Evolutionary conservation across 1,140 invertebrate species (phyloP), one percentile per base, ranked within the genome.

Genomic region (Aphelenchoides fujianensis): DNA sequence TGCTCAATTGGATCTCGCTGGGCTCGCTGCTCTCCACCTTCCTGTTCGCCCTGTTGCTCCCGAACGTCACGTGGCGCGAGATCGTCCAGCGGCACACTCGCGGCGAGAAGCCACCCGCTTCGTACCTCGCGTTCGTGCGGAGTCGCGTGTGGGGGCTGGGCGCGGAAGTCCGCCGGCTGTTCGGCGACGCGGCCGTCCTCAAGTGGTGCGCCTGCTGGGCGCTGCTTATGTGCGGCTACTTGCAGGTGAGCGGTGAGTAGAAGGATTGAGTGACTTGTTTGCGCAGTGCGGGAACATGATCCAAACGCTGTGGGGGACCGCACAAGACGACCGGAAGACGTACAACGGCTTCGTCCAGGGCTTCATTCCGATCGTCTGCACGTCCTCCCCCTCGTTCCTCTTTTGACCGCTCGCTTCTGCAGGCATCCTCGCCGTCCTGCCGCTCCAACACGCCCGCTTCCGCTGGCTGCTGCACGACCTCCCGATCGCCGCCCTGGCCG

Each of bases 141-240:
- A 3, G 16, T 41, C 41, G 68, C 28, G 55, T 76, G n/a, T 19
- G 34, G 34, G 63, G 71, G 3, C 83, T 92, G 53, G 90, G 89
- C 88, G 82, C 86, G 16, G 91, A 94, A 85, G 89, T 92, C 54
- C 84, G 88, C 52, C 82, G 87, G 32, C 90, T 92, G 28, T 94
- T 91, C 84, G 88, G 88, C 0, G 89, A 91, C 82, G 78, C 81
- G 0, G 89, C 89, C 59, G 88, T 93, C 2, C 32, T 92, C 0
- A 92, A 91, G 79, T 95, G 93, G 93, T 92, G 91, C 0, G 80
- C 92, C 12, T 92, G 93, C 90, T 94, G 92, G 89, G 89, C 92
- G 0, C 86, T 86, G 27, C 89, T 90, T 0, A 89, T 91, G 12
- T 92, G 91, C 74, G 91, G 92, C 9, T 92, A 90, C 86, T 78